These are phyloP conservation scores for Acleris literana DNA, from an alignment of 2,888 invertebrate species.

Conservation along the genomic window DNA sequence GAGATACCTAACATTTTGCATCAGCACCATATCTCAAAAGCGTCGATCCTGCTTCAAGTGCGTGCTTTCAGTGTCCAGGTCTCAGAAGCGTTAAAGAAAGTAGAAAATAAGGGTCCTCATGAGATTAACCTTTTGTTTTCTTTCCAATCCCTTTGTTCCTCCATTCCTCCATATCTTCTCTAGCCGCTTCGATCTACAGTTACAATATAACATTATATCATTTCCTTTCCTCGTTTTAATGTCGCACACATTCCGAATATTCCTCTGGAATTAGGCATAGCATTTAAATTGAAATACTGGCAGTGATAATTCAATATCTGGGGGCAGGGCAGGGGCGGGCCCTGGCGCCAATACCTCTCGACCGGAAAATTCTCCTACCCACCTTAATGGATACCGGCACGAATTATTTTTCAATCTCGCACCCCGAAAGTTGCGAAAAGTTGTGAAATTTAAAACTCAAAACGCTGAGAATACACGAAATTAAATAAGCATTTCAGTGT, in stretches of 20 bases:
- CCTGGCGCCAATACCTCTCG: slow-evolving; percentile 46
- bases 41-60: too few relatives aligned
- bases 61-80: too few relatives aligned
- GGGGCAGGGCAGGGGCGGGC: slow-evolving; percentile 64
- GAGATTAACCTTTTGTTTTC: too few relatives aligned
- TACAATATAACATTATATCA: too few relatives aligned
- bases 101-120: too few relatives aligned
- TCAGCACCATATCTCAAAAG: too few relatives aligned
- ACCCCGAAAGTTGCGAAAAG: slow-evolving; percentile 30
- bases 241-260: slow-evolving; percentile 28
- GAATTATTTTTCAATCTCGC: slow-evolving; percentile 41
- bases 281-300: slow-evolving; percentile 77
- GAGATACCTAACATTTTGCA: too few relatives aligned
- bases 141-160: too few relatives aligned
- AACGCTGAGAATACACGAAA: neutral
- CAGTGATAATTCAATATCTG: slow-evolving; percentile 73
- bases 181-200: too few relatives aligned
- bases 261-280: slow-evolving; percentile 68
- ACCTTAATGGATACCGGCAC: slow-evolving; percentile 43
- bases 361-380: slow-evolving; percentile 47
- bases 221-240: neutral
- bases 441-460: slow-evolving; percentile 13
- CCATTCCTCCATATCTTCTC: too few relatives aligned
- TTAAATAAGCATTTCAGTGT: too few relatives aligned
- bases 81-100: too few relatives aligned